These are phyloP conservation scores for Chaenocephalus aceratus DNA, from an alignment of 2,113 vertebrate species.

Conservation along the genomic window DNA sequence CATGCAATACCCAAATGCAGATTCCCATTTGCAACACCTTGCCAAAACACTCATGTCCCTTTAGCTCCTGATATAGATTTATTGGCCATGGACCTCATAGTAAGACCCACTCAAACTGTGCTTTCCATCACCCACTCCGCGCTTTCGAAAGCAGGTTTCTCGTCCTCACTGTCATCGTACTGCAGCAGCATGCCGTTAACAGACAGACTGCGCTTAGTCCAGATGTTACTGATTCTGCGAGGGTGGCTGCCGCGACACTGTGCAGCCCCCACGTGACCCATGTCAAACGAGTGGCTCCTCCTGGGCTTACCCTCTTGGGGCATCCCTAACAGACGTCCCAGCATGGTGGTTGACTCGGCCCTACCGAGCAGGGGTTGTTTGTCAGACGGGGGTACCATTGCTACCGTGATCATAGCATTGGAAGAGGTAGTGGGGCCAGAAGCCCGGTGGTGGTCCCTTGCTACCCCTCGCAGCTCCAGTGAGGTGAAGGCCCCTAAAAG, in stretches of 20 bases:
- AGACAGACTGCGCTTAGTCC: slow-evolving; percentile 98
- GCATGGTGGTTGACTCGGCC: slow-evolving; percentile 80
- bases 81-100: slow-evolving; percentile 82
- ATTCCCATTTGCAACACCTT: slow-evolving; percentile 33
- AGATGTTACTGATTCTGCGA: slow-evolving; percentile 94
- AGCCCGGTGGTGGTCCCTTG: slow-evolving; percentile 79
- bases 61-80: slow-evolving; percentile 86
- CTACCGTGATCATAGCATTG: slow-evolving; percentile 75
- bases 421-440: slow-evolving; percentile 54
- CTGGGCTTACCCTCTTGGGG: slow-evolving; percentile 94
- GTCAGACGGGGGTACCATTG: slow-evolving; percentile 86
- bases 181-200: slow-evolving; percentile 97
- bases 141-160: slow-evolving; percentile 88
- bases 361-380: slow-evolving; percentile 95
- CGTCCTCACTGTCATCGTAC: slow-evolving; percentile 91
- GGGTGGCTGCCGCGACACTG: slow-evolving; percentile 92
- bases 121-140: slow-evolving; percentile 99
- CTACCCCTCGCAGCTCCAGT: slow-evolving; percentile 92
- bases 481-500: slow-evolving; percentile 96
- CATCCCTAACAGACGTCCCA: slow-evolving; percentile 89
- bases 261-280: slow-evolving; percentile 89
- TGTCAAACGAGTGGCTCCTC: slow-evolving; percentile 98
- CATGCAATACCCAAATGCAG: slow-evolving; percentile 73
- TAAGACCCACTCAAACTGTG: slow-evolving; percentile 87
- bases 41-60: slow-evolving; percentile 77